Percentiles rank a stretch among this genome's conserved stretches.
Evolutionary conservation across 2,113 vertebrate genomes (phyloP).

Genomic region (Etheostoma spectabile): DNA sequence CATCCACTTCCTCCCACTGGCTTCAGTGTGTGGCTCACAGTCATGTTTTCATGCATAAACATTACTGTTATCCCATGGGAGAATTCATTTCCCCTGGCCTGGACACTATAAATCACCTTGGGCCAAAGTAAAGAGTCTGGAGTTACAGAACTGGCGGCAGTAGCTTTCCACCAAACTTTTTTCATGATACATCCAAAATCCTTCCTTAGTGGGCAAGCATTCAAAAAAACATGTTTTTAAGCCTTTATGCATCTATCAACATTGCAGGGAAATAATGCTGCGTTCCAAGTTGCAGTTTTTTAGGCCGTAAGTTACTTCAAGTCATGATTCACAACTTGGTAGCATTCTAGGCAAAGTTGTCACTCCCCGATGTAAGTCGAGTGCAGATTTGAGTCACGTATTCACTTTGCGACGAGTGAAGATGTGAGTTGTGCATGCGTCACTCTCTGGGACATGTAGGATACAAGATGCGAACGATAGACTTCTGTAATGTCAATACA

Average conservation of each 20-base stretch:
- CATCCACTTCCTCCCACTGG: slow-evolving; percentile 50
- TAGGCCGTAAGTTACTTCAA: too few species aligned
- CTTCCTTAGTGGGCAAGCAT: slow-evolving; percentile 15
- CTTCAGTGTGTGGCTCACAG: slow-evolving; percentile 44
- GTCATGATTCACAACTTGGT: too few species aligned
- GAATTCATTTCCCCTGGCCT: slow-evolving; percentile 57
- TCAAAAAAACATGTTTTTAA: slow-evolving; percentile 25
- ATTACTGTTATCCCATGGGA: slow-evolving; percentile 56
- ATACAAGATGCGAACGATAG: too few species aligned
- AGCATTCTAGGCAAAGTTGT: too few species aligned
- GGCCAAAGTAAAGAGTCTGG: slow-evolving; percentile 78
- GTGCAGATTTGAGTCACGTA: too few species aligned
- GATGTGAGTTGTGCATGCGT: too few species aligned
- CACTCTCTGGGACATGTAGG: too few species aligned
- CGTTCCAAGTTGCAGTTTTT: too few species aligned
- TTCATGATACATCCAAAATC: slow-evolving; percentile 23
- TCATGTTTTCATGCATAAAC: slow-evolving; percentile 71
- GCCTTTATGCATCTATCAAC: slow-evolving; percentile 40
- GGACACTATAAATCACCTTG: slow-evolving; percentile 67
- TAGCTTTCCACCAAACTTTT: slow-evolving; percentile 35
- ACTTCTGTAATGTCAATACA: too few species aligned
- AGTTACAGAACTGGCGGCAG: slow-evolving; percentile 43
- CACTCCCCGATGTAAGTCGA: too few species aligned
- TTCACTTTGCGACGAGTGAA: too few species aligned
- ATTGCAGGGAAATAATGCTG: slow-evolving; percentile 21